phyloP scores from a whole-genome alignment of 1,140 invertebrate genomes.

The Drosophila parvula region DNA sequence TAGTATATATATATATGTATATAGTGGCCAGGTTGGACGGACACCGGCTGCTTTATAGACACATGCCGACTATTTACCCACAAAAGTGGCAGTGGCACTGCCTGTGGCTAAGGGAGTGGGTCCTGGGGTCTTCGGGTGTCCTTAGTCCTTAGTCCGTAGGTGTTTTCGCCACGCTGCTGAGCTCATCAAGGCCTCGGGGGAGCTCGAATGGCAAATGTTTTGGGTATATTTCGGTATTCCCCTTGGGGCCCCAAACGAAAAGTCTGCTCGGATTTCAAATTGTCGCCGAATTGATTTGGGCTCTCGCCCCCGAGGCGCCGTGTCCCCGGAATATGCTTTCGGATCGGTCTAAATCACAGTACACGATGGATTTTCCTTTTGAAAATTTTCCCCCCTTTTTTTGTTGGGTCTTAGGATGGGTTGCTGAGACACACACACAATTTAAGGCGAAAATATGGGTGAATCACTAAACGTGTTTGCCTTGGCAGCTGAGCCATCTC shows the following conservation, averaged over 20 bases:
- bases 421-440: background rate
- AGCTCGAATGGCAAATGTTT: conserved; percentile 22
- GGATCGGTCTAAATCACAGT: background rate
- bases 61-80: conserved; percentile 75
- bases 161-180: conserved; percentile 57
- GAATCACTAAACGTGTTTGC: conserved; percentile 22
- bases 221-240: conserved; percentile 15
- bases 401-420: background rate
- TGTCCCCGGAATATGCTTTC: conserved; percentile 2
- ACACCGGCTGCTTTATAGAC: conserved; percentile 49
- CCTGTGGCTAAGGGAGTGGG: conserved; percentile 14
- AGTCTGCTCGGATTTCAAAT: conserved; percentile 12
- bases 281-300: conserved; percentile 20
- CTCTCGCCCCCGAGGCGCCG: conserved; percentile 9
- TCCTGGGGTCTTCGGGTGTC: conserved; percentile 1
- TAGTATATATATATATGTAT: conserved; percentile 20
- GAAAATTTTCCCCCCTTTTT: background rate
- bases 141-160: conserved; percentile 4
- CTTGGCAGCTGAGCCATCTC: conserved; percentile 16
- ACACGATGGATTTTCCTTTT: background rate
- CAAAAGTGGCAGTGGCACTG: conserved; percentile 50
- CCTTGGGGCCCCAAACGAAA: background rate
- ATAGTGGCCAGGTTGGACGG: conserved; percentile 31
- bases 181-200: conserved; percentile 65
- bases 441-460: conserved; percentile 10